Percentiles rank a stretch among this genome's conserved stretches.
Conservation (phyloP, 2,888 invertebrate genomes). For the Cephus sareptanus region DNA sequence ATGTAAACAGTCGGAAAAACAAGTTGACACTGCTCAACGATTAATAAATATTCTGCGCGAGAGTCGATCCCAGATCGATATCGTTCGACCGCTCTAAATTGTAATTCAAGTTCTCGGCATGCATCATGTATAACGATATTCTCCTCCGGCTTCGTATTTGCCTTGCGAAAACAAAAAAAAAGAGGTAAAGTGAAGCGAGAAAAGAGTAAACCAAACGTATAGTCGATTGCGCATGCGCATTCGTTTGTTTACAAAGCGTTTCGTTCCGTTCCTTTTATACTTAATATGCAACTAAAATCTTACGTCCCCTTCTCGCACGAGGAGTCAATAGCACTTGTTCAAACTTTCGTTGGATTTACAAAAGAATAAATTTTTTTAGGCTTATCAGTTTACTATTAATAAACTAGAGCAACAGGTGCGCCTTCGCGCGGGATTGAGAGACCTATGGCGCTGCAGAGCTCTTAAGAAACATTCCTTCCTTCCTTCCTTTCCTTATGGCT, state of each 20-base stretch:
- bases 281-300: background rate
- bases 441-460: too few species aligned
- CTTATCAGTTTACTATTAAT: background rate
- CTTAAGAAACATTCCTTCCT: too few species aligned
- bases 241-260: too few species aligned
- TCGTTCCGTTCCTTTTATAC: background rate
- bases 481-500: too few species aligned
- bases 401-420: background rate
- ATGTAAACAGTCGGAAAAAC: background rate
- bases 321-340: background rate
- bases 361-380: background rate
- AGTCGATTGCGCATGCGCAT: background rate
- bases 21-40: background rate
- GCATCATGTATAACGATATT: background rate
- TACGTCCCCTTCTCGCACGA: background rate
- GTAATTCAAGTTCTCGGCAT: background rate
- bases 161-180: background rate
- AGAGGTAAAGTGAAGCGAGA: background rate
- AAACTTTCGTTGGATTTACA: background rate
- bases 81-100: background rate
- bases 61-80: background rate
- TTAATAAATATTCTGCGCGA: background rate
- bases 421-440: too few species aligned
- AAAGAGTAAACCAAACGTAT: background rate
- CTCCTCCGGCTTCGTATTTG: background rate